phyloP scores from a whole-genome alignment of 2,888 invertebrate genomes.

The Lasioglossum figueresi region DNA sequence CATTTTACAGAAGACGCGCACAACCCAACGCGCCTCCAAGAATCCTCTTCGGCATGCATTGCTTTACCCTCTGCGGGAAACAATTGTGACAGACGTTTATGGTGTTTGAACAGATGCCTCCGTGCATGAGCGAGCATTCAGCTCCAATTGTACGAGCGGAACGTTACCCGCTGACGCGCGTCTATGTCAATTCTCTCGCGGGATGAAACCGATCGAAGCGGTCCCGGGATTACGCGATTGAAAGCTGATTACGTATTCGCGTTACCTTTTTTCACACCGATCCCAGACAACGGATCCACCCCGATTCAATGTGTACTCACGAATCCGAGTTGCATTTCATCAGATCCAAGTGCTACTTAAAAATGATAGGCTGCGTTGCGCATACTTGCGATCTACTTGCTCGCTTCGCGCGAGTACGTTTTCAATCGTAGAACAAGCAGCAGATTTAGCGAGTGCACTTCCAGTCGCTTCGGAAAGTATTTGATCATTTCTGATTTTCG shows the following conservation, averaged over 20 bases:
- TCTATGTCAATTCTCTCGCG: slow-evolving; percentile 35
- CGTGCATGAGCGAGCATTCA: slow-evolving; percentile 27
- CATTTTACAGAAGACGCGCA: slow-evolving; percentile 38
- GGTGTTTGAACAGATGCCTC: slow-evolving; percentile 52
- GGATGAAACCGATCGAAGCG: not conserved
- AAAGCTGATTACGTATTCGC: slow-evolving; percentile 9
- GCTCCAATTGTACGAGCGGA: slow-evolving; percentile 7
- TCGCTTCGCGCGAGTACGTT: not conserved
- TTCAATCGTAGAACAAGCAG: not conserved
- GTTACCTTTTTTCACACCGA: not conserved
- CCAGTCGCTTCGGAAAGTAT: too few relatives aligned
- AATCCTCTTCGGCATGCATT: slow-evolving; percentile 48
- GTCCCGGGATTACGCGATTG: slow-evolving; percentile 1
- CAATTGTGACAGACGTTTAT: slow-evolving; percentile 61
- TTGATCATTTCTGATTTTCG: too few relatives aligned
- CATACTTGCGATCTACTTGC: not conserved
- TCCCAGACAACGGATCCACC: not conserved
- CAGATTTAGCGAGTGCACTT: not conserved
- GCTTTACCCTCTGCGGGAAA: slow-evolving; percentile 38
- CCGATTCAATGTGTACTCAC: not conserved
- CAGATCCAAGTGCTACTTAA: not conserved
- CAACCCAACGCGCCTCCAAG: slow-evolving; percentile 29
- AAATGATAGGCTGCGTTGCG: not conserved
- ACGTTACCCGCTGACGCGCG: slow-evolving; percentile 29
- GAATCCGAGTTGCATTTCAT: not conserved